phyloP scores from a whole-genome alignment of 2,113 vertebrate genomes.

The Bolborhynchus lineola region DNA sequence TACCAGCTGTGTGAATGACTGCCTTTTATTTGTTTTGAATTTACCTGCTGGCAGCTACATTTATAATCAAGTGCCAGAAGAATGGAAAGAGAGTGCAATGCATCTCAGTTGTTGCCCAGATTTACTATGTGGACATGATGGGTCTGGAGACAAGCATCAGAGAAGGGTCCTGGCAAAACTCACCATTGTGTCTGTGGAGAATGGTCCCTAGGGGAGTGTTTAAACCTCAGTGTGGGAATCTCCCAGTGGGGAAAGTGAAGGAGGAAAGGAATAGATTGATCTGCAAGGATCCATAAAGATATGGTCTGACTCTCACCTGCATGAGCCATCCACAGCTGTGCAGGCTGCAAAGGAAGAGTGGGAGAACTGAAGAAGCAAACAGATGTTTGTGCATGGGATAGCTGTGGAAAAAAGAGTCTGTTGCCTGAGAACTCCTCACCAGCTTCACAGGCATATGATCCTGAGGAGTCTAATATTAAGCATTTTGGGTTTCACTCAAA shows the following conservation, averaged over 20 bases:
- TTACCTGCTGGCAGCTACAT: slow-evolving; percentile 43
- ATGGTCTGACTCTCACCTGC: not conserved
- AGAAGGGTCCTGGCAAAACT: not conserved
- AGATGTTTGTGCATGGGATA: not conserved
- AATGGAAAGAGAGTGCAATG: not conserved
- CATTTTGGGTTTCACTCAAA: not conserved
- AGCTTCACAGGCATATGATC: not conserved
- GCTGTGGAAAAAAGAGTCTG: not conserved
- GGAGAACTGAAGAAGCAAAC: not conserved
- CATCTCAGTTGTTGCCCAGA: not conserved
- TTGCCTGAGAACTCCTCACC: not conserved
- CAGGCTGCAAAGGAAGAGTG: not conserved
- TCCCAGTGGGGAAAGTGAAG: not conserved
- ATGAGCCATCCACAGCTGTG: not conserved
- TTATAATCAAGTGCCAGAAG: not conserved
- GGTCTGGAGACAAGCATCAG: not conserved
- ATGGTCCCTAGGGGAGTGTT: not conserved
- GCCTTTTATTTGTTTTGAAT: not conserved
- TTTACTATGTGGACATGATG: not conserved
- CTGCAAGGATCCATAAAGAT: not conserved
- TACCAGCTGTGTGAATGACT: slow-evolving; percentile 1
- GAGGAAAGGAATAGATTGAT: not conserved
- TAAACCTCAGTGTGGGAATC: not conserved
- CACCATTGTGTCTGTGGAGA: not conserved
- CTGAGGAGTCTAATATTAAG: not conserved